Base-by-base conservation (phyloP, 2,113 vertebrate genomes). In the Hassar affinis region DNA sequence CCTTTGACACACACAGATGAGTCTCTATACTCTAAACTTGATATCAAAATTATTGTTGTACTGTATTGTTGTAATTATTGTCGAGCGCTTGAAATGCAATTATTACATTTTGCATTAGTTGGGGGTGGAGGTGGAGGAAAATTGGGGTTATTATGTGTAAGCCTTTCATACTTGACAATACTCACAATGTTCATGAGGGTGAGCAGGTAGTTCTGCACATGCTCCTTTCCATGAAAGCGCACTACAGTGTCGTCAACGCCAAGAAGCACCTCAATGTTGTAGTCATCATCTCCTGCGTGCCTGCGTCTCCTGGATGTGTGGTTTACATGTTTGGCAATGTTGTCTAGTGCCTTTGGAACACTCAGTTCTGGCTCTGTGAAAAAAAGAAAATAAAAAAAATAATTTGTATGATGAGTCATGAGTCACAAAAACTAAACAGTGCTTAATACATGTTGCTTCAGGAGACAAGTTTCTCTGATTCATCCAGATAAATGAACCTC, bases 111-210 rank as follows among this genome's bases (percentile, higher is more conserved):
- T 20, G 78, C 30, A 3, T 35, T 12, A 62, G 38, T 72, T 12
- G 10, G 25, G 22, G 35, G 54, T 5, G 30, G 27, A 33, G 18
- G 18, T 6, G 22, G 38, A n/a, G 14, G n/a, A 7, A 33, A 54
- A 68, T n/a, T 57, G n/a, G 71, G 20, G 25, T 33, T 35, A 82
- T 54, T 79, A 83, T 30, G 42, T 56, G 52, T n/a, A 62, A 62
- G 33, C 69, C 42, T n/a, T 68, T 78, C 38, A 61, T 17, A 25
- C 0, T 17, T 61, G 20, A 11, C 51, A 79, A n/a, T 88, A 95
- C 98, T 98, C 90, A 99, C 98, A 1, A 99, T 99, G 89, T 99
- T 99, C 98, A 99, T 99, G 77, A 99, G 95, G 22, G 98, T 99
- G 57, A 99, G 96, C 52, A 99, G 96, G 93, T 99, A 99, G 91